Evolutionary conservation across 2,888 invertebrate genomes (phyloP).

Genomic region (Himalopsyche tibetana): DNA sequence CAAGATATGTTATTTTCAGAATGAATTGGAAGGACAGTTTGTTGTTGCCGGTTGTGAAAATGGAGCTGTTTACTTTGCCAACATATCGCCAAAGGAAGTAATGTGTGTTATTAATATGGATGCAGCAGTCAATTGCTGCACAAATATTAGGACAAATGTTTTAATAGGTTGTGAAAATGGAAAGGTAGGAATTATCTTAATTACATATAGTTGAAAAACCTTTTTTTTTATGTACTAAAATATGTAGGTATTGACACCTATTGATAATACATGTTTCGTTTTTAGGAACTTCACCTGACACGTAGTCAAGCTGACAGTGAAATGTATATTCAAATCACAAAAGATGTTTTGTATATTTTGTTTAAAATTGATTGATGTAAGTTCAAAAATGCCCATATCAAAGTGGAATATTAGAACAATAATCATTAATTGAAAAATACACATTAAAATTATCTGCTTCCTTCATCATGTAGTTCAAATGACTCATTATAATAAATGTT

Average conservation of each 20-base stretch:
- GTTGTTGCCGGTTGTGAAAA: slow-evolving; percentile 80
- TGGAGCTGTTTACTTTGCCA: slow-evolving; percentile 76
- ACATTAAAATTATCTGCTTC: too few relatives aligned
- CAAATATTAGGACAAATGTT: slow-evolving; percentile 74
- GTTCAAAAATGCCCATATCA: not conserved
- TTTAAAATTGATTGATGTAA: too few relatives aligned
- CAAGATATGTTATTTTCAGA: slow-evolving; percentile 70
- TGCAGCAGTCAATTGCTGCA: slow-evolving; percentile 78
- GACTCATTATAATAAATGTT: too few relatives aligned
- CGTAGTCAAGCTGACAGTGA: too few relatives aligned
- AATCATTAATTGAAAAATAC: too few relatives aligned
- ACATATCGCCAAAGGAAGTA: slow-evolving; percentile 76
- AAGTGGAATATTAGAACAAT: not conserved
- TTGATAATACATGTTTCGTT: not conserved
- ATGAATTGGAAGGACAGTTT: slow-evolving; percentile 80
- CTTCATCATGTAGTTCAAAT: too few relatives aligned
- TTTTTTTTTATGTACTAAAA: too few relatives aligned
- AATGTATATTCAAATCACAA: not conserved
- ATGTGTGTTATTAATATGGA: slow-evolving; percentile 71
- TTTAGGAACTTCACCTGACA: not conserved
- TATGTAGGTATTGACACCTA: not conserved
- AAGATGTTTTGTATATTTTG: too few relatives aligned
- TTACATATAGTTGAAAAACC: not conserved
- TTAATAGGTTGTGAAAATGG: slow-evolving; percentile 80
- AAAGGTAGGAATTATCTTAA: slow-evolving; percentile 69